These are phyloP conservation scores for Tychaedon coryphoeus DNA, from an alignment of 2,113 vertebrate species.

Conservation along the genomic window DNA sequence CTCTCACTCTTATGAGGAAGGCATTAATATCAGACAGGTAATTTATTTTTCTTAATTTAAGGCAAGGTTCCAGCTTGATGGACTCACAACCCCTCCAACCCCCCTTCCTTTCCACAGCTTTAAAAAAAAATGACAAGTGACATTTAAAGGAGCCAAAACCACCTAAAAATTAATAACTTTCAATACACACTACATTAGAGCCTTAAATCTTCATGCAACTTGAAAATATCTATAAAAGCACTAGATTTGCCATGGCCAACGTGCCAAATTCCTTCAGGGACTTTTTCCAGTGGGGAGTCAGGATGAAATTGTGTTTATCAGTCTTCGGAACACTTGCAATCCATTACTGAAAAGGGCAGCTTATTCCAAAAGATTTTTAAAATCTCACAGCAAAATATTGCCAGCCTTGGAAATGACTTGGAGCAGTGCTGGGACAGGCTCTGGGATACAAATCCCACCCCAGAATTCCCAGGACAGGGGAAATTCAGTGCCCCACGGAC, in stretches of 20 bases:
- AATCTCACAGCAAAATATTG: background rate
- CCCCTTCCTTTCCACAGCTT: background rate
- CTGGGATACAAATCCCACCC: background rate
- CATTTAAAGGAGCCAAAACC: background rate
- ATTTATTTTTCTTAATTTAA: background rate
- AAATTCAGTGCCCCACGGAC: background rate
- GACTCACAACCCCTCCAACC: background rate
- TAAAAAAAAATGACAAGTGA: background rate
- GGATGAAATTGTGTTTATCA: constrained; percentile 16
- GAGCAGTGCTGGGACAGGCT: background rate
- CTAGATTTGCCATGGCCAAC: background rate
- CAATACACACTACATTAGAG: background rate
- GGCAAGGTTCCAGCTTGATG: background rate
- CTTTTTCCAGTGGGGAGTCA: background rate
- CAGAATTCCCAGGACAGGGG: background rate
- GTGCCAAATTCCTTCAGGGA: background rate
- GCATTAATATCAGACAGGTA: background rate
- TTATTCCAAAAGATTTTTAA: background rate
- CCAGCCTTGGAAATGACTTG: background rate
- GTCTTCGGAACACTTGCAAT: background rate
- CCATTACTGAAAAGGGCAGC: background rate
- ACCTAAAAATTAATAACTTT: background rate
- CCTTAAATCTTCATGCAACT: background rate
- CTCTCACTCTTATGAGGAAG: background rate
- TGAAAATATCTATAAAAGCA: background rate